Evolutionary conservation across 2,888 invertebrate species (phyloP), one percentile per base, ranked within the genome.

Genomic region (Gastrophysa polygoni): DNA sequence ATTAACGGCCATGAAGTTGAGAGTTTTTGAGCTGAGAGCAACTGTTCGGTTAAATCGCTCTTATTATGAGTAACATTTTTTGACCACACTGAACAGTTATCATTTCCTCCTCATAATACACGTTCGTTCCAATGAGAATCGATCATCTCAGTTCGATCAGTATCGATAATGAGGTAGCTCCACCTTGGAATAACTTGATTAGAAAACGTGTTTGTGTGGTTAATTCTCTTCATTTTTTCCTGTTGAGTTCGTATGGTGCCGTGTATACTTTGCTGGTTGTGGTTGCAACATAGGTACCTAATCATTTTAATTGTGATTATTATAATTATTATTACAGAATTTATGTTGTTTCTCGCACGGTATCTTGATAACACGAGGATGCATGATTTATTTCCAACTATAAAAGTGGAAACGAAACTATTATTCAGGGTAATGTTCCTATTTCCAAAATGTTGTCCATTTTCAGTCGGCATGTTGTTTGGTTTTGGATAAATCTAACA

Each of bases 141-240:
- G 73, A 75, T 74, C 71, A 75, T 74, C 70, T 72, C 73, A 14
- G 38, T 72, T 73, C 66, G 75, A 76, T 75, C 74, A 73, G 71
- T 73, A 75, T 76, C 74, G 72, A 75, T 74, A 74, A 75, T 74
- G 74, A 74, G 64, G 68, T 75, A 73, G 66, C 70, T 72, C 69
- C 66, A 70, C 71, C 73, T 75, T 72, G 74, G 72, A 73, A 71
- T 62, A 63, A 59, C 69, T 73, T 73, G 73, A 74, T 75, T 75
- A 75, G 72, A 73, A 73, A 73, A 74, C 73, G 73, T 72, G 72
- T 64, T 68, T 59, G 57, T 46, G 61, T 62, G 59, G 56, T 59
- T 54, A 68, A 69, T 68, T 70, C 72, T 70, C 70, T 66, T 71
- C n/a, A 5, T 67, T 70, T 72, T n/a, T 73, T 72, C 69, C 21